Conservation (phyloP, 92 coral and sea anemone species). For the Siderastrea siderea region DNA sequence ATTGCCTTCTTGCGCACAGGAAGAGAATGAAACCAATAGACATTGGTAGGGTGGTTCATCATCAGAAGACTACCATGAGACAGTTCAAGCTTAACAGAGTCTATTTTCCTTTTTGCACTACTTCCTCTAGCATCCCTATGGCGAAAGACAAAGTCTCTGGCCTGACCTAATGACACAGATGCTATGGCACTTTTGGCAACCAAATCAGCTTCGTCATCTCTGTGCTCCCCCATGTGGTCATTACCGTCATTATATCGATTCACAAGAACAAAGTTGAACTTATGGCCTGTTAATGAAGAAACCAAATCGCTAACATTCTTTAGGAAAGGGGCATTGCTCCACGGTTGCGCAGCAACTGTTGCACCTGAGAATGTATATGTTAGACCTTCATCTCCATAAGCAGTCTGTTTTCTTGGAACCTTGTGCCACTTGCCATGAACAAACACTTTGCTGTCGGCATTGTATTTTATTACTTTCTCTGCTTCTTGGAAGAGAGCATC, state of each 20-base stretch:
- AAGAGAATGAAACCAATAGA: slow-evolving; percentile 87
- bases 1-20: slow-evolving; percentile 78
- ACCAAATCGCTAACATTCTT: slow-evolving; percentile 62
- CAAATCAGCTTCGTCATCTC: slow-evolving; percentile 85
- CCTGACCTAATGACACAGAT: slow-evolving; percentile 83
- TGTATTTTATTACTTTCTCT: slow-evolving; percentile 79
- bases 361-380: slow-evolving; percentile 83
- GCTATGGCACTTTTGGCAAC: slow-evolving; percentile 79
- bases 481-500: slow-evolving; percentile 70
- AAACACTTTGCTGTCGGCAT: slow-evolving; percentile 66
- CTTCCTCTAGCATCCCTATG: slow-evolving; percentile 85
- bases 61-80: slow-evolving; percentile 80
- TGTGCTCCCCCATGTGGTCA: slow-evolving; percentile 92
- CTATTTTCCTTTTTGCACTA: slow-evolving; percentile 65
- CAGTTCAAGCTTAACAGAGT: slow-evolving; percentile 78
- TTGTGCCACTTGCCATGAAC: slow-evolving; percentile 84
- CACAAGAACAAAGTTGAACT: slow-evolving; percentile 88
- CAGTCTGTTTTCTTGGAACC: slow-evolving; percentile 82
- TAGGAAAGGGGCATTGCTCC: slow-evolving; percentile 80
- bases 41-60: slow-evolving; percentile 89
- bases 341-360: slow-evolving; percentile 79
- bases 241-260: slow-evolving; percentile 89
- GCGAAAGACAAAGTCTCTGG: slow-evolving; percentile 87
- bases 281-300: slow-evolving; percentile 54
- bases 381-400: slow-evolving; percentile 84